These are phyloP conservation scores for Micrastur ruficollis DNA, from an alignment of 2,797 vertebrate genomes.

Conservation along the genomic window DNA sequence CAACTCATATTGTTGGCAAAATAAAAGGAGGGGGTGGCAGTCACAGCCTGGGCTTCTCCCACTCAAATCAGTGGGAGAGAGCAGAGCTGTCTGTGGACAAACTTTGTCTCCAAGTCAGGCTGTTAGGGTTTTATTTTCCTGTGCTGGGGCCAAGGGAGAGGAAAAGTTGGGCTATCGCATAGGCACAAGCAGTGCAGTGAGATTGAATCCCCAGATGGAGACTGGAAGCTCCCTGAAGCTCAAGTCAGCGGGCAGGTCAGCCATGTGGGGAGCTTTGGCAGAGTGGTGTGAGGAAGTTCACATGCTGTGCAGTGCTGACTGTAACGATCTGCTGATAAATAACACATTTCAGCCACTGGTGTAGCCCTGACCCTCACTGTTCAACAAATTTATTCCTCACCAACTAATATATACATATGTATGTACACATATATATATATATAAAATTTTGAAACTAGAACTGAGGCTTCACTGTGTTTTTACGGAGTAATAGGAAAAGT, in stretches of 20 bases:
- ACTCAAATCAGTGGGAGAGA: background rate
- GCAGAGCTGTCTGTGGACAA: background rate
- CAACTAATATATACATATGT: background rate
- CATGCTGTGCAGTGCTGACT: conserved; percentile 26
- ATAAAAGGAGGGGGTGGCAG: background rate
- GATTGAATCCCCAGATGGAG: conserved; percentile 14
- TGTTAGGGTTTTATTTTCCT: background rate
- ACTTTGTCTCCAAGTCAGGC: background rate
- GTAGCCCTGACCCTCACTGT: background rate
- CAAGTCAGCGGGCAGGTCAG: conserved; percentile 3
- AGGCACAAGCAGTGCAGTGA: background rate
- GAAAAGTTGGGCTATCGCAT: background rate
- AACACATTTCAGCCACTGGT: conserved; percentile 32
- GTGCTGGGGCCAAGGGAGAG: background rate
- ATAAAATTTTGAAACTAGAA: conserved; percentile 2
- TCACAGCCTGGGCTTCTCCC: background rate
- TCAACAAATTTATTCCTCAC: conserved; percentile 9
- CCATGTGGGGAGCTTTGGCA: conserved; percentile 13
- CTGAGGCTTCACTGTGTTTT: background rate
- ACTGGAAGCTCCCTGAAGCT: conserved; percentile 7
- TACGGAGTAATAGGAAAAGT: background rate
- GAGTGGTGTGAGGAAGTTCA: conserved; percentile 14
- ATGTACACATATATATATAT: background rate
- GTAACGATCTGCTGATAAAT: conserved; percentile 50
- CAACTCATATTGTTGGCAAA: background rate